Percentiles rank a stretch among this genome's conserved stretches.
Conservation (phyloP, 2,113 vertebrate species). For the Dicentrarchus labrax region DNA sequence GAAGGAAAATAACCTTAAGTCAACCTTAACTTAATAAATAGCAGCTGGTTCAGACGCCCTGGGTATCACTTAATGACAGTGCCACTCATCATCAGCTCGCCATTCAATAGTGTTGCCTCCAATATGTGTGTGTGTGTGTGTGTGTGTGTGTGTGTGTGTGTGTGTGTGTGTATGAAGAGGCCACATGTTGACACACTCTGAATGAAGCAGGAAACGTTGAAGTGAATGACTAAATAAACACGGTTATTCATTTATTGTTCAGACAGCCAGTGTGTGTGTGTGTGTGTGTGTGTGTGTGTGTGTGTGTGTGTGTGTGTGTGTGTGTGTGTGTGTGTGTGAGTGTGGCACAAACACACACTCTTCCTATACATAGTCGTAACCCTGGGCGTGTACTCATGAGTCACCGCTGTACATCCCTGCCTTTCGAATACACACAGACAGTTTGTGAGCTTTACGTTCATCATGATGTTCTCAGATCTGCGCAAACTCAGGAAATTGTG, state of each 20-base stretch:
- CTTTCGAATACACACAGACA: not conserved
- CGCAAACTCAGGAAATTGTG: constrained; percentile 25
- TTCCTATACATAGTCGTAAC: constrained; percentile 2
- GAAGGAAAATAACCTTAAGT: constrained; percentile 10
- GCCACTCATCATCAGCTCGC: constrained; percentile 48
- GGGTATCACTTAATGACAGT: constrained; percentile 54
- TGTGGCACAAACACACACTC: constrained; percentile 4
- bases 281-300: not conserved
- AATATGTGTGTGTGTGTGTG: constrained; percentile 23
- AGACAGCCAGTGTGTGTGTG: not conserved
- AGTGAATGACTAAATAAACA: constrained; percentile 24
- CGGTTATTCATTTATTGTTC: constrained; percentile 13
- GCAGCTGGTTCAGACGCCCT: constrained; percentile 29
- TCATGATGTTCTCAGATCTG: not conserved
- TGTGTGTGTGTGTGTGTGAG: not conserved
- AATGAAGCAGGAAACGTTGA: constrained; percentile 35
- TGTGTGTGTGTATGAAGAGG: not conserved
- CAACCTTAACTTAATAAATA: constrained; percentile 52
- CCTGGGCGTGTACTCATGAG: not conserved
- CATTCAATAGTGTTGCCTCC: not conserved
- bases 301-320: not conserved
- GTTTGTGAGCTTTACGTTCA: not conserved
- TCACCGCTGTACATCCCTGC: not conserved
- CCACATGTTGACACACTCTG: constrained; percentile 23
- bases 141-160: not conserved